Conservation (phyloP, 2,797 vertebrate genomes). For the Oryzias dopingdopingensis region DNA sequence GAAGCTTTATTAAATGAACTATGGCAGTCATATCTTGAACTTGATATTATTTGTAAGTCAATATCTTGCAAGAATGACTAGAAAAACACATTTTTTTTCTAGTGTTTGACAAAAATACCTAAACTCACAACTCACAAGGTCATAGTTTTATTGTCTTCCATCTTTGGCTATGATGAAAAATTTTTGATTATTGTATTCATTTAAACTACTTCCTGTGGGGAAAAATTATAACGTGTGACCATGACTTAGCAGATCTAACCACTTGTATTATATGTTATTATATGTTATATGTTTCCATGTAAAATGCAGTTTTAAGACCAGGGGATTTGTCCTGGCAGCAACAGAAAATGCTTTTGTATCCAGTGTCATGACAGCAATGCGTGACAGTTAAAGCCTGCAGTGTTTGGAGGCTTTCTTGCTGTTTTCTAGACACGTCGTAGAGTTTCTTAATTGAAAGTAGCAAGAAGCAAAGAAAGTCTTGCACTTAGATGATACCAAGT, state of each 20-base stretch:
- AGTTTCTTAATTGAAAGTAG: constrained; percentile 66
- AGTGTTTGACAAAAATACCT: constrained; percentile 1
- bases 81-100: background rate
- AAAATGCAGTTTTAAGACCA: constrained; percentile 15
- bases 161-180: background rate
- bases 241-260: constrained; percentile 28
- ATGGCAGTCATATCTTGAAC: too few relatives aligned
- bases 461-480: constrained; percentile 21
- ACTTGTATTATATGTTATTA: constrained; percentile 6
- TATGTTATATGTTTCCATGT: constrained; percentile 7
- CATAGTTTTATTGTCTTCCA: background rate
- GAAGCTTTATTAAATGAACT: too few relatives aligned
- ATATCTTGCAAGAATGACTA: too few relatives aligned
- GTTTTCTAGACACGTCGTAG: constrained; percentile 37
- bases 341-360: constrained; percentile 35
- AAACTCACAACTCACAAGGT: background rate
- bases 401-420: constrained; percentile 23
- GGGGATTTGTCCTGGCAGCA: constrained; percentile 32
- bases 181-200: background rate
- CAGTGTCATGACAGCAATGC: constrained; percentile 33
- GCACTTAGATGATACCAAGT: constrained; percentile 36
- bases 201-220: constrained; percentile 16
- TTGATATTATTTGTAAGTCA: too few relatives aligned
- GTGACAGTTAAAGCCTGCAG: constrained; percentile 33
- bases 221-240: constrained; percentile 27